phyloP scores from a whole-genome alignment of 1,140 invertebrate genomes.

The Euura saliciscinereae region DNA sequence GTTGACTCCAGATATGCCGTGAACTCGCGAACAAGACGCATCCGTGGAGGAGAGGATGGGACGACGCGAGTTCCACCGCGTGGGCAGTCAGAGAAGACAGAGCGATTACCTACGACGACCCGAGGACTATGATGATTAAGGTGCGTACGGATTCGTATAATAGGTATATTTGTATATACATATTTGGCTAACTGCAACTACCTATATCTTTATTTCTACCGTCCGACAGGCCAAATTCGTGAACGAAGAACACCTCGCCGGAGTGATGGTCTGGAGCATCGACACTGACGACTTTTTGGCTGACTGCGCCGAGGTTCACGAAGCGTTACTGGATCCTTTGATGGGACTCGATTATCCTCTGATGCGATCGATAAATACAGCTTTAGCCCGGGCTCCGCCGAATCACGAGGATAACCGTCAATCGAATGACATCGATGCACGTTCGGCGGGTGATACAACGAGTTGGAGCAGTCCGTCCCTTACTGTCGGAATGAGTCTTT shows the following conservation, averaged over 20 bases:
- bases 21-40: slow-evolving; percentile 60
- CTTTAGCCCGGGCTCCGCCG: slow-evolving; percentile 43
- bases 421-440: not conserved
- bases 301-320: slow-evolving; percentile 59
- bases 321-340: slow-evolving; percentile 33
- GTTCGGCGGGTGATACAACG: not conserved
- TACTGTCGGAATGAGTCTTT: no score
- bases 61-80: slow-evolving; percentile 64
- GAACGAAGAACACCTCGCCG: slow-evolving; percentile 67
- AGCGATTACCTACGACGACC: slow-evolving; percentile 71
- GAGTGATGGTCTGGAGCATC: slow-evolving; percentile 85
- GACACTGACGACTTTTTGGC: slow-evolving; percentile 80
- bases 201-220: no score
- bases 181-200: no score
- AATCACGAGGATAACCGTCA: not conserved
- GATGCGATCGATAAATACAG: slow-evolving; percentile 69
- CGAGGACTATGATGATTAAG: slow-evolving; percentile 67
- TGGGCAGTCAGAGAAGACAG: slow-evolving; percentile 63
- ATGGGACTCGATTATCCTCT: slow-evolving; percentile 60
- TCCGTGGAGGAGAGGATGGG: slow-evolving; percentile 66
- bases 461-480: no score
- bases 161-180: no score
- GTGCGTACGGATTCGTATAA: slow-evolving; percentile 47
- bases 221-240: slow-evolving; percentile 48
- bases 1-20: slow-evolving; percentile 63